Percentiles rank a stretch among this genome's conserved stretches.
Evolutionary conservation across 2,888 invertebrate genomes (phyloP).

Genomic region (Tuberolachnus salignus): DNA sequence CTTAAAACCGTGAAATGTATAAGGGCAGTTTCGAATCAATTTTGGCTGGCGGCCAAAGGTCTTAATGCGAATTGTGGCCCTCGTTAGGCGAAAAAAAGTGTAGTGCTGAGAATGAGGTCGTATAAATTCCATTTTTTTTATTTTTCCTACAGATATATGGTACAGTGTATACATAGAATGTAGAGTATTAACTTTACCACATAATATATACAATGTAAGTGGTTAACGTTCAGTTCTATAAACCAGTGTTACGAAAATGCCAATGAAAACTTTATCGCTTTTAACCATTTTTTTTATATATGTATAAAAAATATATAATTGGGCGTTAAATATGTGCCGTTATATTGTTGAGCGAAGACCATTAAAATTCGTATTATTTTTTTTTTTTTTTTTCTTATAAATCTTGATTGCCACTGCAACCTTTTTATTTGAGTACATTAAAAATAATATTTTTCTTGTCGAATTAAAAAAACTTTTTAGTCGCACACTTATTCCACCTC

Average conservation of each 20-base stretch:
- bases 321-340: not conserved
- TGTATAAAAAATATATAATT: not conserved
- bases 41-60: slow-evolving; percentile 21
- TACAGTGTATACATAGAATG: not conserved
- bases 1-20: slow-evolving; percentile 34
- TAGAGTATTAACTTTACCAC: slow-evolving; percentile 2
- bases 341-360: not conserved
- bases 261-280: not conserved
- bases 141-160: not conserved
- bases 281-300: slow-evolving; percentile 16
- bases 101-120: slow-evolving; percentile 21
- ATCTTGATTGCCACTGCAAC: slow-evolving; percentile 22
- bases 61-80: slow-evolving; percentile 11
- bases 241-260: not conserved
- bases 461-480: slow-evolving; percentile 49
- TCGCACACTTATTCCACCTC: not conserved
- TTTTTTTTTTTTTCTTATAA: slow-evolving; percentile 26
- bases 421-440: slow-evolving; percentile 26
- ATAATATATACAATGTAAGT: not conserved
- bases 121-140: slow-evolving; percentile 1
- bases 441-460: slow-evolving; percentile 35
- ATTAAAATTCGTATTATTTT: not conserved
- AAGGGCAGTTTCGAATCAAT: slow-evolving; percentile 6
- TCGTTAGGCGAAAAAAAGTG: not conserved
- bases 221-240: not conserved